Evolutionary conservation across 2,888 invertebrate genomes (phyloP), one percentile per base, ranked within the genome.

Genomic region (Seladonia tumulorum): DNA sequence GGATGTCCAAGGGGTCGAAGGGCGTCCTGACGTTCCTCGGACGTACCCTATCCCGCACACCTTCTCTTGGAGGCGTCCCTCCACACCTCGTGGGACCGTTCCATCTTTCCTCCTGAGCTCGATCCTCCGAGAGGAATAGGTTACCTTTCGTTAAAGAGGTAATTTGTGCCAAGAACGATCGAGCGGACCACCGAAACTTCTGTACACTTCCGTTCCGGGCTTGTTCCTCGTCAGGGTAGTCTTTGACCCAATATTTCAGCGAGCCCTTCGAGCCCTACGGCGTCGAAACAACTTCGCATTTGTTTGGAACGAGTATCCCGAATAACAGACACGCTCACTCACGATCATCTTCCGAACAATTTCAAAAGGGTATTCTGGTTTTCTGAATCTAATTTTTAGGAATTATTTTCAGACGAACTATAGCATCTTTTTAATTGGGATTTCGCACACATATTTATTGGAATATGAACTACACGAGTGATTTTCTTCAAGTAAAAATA

Each of bases 151-250:
- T 94, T 94, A 94, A 94, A 93, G 93, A 94, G 93, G 94, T 94
- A 93, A 94, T 94, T 94, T 94, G 93, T 93, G 94, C 93, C 93
- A 90, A 82, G 89, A 90, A 89, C 92, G 90, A 94, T 91, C 88
- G 88, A 85, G 76, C 86, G 77, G 77, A 72, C 82, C 83, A 57
- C 53, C 63, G 60, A 79, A 90, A 90, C 84, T 89, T 89, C 81
- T 70, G 66, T 60, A 83, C 82, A 63, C 81, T 81, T 78, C 74
- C 29, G 39, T 63, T 73, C 49, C 49, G 16, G 39, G 39, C 35
- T 82, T 35, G 45, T 25, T 63, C 18, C 29, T 14, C 42, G 39
- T 5, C 47, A 10, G 39, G 25, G 5, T 8, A 12, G 12, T 22
- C 68, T 22, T 68, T 68, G 39, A 39, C 68, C 39, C 35, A 68